phyloP scores from a whole-genome alignment of 2,888 invertebrate genomes.

The Leptinotarsa juncta region DNA sequence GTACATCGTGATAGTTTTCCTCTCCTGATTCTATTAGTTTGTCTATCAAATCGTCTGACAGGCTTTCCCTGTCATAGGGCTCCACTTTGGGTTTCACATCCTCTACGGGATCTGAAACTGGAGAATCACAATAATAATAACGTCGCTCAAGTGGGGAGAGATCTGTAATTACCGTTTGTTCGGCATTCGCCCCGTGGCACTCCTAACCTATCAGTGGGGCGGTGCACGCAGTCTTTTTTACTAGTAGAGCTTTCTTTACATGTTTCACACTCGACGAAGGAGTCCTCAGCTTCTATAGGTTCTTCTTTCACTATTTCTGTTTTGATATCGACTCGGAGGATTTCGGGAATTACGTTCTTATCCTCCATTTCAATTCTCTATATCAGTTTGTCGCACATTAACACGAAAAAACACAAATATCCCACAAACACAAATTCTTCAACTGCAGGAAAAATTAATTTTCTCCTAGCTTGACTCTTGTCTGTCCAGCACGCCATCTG shows the following conservation, averaged over 20 bases:
- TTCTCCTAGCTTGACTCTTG: too few species aligned
- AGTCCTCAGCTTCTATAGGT: not conserved
- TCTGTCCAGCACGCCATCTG: too few species aligned
- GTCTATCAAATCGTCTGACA: too few species aligned
- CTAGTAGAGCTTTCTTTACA: not conserved
- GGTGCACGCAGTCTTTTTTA: not conserved
- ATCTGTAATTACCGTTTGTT: too few species aligned
- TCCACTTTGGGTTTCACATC: conserved; percentile 1
- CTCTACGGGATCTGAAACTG: not conserved
- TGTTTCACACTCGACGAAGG: not conserved
- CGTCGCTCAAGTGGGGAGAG: too few species aligned
- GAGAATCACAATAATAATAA: too few species aligned
- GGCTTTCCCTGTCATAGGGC: not conserved
- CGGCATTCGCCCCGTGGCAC: too few species aligned
- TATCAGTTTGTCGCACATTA: too few species aligned
- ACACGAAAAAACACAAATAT: too few species aligned
- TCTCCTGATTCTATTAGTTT: not conserved
- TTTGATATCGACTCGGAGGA: not conserved
- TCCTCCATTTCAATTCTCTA: not conserved
- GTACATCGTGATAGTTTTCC: not conserved
- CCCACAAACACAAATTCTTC: too few species aligned
- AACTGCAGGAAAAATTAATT: too few species aligned
- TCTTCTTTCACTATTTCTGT: conserved; percentile 8
- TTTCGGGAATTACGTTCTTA: not conserved
- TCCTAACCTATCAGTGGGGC: not conserved